phyloP scores from a whole-genome alignment of 2,888 invertebrate species.

The Coecobrya sp. region DNA sequence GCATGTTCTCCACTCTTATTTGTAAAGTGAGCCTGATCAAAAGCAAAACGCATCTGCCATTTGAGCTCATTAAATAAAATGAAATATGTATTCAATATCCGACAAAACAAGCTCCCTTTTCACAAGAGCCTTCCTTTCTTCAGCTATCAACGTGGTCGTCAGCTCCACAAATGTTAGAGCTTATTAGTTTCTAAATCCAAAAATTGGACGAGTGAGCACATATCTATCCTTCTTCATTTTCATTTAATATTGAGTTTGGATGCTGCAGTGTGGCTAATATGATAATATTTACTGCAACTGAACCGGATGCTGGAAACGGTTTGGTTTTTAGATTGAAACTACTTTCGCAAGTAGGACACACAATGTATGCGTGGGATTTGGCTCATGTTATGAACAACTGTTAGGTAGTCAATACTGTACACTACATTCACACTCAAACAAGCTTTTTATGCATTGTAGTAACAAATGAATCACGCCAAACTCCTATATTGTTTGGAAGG shows the following conservation, averaged over 20 bases:
- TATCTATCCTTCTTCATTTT: background rate
- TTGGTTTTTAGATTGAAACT: slow-evolving; percentile 34
- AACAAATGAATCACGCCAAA: background rate
- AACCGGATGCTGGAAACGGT: slow-evolving; percentile 77
- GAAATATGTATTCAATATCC: slow-evolving; percentile 81
- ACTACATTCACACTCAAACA: background rate
- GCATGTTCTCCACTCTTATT: slow-evolving; percentile 10
- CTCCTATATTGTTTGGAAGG: slow-evolving; percentile 6
- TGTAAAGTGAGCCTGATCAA: slow-evolving; percentile 62
- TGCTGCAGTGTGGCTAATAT: slow-evolving; percentile 28
- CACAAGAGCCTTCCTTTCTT: background rate
- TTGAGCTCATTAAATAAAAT: slow-evolving; percentile 80
- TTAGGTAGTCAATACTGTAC: background rate
- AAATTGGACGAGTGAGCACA: slow-evolving; percentile 44
- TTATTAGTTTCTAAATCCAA: slow-evolving; percentile 63
- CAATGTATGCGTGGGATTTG: background rate
- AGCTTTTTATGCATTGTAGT: background rate
- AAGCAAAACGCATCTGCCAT: slow-evolving; percentile 72
- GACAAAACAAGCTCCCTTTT: slow-evolving; percentile 59
- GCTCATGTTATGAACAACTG: background rate
- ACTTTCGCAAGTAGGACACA: slow-evolving; percentile 55
- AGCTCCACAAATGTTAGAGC: slow-evolving; percentile 54
- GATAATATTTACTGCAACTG: slow-evolving; percentile 56
- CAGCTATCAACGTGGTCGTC: slow-evolving; percentile 7
- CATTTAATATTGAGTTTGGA: slow-evolving; percentile 12